Evolutionary conservation across 1,140 invertebrate genomes (phyloP).

Genomic region (Oreohelix idahoensis): DNA sequence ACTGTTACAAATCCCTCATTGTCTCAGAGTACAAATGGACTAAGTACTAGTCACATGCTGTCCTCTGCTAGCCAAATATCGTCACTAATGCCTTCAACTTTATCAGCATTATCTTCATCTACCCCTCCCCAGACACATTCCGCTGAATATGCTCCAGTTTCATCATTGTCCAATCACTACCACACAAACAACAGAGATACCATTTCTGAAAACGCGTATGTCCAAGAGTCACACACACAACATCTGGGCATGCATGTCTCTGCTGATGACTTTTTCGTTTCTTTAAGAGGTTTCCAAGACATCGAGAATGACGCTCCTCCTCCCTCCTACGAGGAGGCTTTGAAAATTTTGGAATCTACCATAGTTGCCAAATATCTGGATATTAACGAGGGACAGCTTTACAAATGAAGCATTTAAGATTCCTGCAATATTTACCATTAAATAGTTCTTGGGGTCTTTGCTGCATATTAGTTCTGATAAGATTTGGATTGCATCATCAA

Average conservation of each 20-base stretch:
- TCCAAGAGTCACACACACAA: not conserved
- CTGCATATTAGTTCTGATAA: too few species aligned
- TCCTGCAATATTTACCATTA: too few species aligned
- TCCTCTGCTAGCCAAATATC: not conserved
- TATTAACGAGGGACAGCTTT: too few species aligned
- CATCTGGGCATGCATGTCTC: constrained; percentile 27
- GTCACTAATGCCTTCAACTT: not conserved
- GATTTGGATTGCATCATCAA: too few species aligned
- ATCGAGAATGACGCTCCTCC: constrained; percentile 8
- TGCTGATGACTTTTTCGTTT: not conserved
- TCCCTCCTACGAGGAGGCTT: constrained; percentile 21
- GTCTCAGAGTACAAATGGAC: too few species aligned
- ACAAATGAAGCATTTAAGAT: too few species aligned
- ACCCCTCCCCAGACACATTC: too few species aligned
- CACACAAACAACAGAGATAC: not conserved
- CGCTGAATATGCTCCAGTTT: not conserved
- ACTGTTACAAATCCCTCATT: too few species aligned
- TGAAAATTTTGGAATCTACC: constrained; percentile 8
- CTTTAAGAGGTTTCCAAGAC: not conserved
- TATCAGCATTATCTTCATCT: not conserved
- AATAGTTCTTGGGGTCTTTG: too few species aligned
- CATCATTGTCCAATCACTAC: not conserved
- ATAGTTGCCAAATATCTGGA: not conserved
- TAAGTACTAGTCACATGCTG: too few species aligned
- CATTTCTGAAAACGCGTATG: not conserved